Base-by-base conservation (phyloP, 1,140 invertebrate species). In the Caenorhabditis brenneri region DNA sequence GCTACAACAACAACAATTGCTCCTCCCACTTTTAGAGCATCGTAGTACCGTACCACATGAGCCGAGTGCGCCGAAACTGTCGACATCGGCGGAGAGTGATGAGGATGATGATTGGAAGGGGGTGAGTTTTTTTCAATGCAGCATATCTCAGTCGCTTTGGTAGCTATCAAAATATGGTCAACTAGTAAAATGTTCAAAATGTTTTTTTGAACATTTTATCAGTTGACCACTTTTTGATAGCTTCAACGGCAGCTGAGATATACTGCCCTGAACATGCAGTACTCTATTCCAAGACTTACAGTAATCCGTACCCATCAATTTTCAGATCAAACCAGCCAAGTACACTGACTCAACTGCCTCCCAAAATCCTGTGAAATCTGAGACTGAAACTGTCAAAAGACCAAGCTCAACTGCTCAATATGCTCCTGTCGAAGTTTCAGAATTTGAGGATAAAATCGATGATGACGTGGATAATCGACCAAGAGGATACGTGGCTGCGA, bases 311-410 rank as follows among this genome's bases (percentile, higher is more conserved):
- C n/a, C n/a, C n/a, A n/a, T 15, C 6, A 51, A 51, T 1, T 65
- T 65, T 16, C 36, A 74, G 65, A 74, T 74, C 65, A 42, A 74
- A 42, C 65, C 65, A 33, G 29, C 58, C 58, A 36, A 15, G 9
- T 65, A 65, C 31, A 65, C 58, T n/a, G 29, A 15, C 15, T 33
- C 58, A 10, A 24, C 65, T 24, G 58, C n/a, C 12, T 42, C 65
- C 65, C 12, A 12, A 6, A 74, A 74, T 24, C 19, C 15, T 7
- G 10, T 36, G 7, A 74, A 74, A 42, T 74, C 65, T 24, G 65
- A 74, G 24, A 4, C 33, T 12, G 65, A 74, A 24, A 74, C 22
- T 74, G 65, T 74, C 5, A 74, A 74, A 46, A 33, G 46, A 42
- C 65, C 65, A n/a, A 1, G n/a, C 10, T 2, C n/a, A 42, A n/a